Percentiles rank a stretch among this genome's conserved stretches.
Conservation (phyloP, 2,113 vertebrate genomes). For the Hemicordylus capensis region DNA sequence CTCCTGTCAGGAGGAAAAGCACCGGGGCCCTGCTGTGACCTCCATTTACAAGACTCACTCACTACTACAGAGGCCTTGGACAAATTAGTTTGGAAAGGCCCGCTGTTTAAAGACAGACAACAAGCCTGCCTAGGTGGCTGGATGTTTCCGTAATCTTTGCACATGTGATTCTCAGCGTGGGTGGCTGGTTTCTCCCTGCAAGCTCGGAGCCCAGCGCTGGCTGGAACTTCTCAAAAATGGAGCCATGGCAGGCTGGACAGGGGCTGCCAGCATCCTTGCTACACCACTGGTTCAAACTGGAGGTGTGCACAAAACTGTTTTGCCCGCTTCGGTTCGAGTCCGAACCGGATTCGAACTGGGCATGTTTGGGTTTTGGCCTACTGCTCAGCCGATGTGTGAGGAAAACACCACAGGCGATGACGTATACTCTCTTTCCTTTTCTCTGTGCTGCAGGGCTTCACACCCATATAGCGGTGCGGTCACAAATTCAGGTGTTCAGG, state of each 20-base stretch:
- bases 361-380: too few relatives aligned
- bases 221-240: too few relatives aligned
- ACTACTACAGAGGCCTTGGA: conserved; percentile 57
- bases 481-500: too few relatives aligned
- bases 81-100: conserved; percentile 65
- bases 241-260: too few relatives aligned
- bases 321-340: too few relatives aligned
- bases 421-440: background rate
- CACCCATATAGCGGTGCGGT: too few relatives aligned
- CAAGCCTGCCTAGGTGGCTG: conserved; percentile 14
- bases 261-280: too few relatives aligned
- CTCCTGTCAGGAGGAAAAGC: conserved; percentile 65
- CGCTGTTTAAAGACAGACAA: conserved; percentile 54
- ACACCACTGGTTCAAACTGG: too few relatives aligned
- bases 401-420: background rate
- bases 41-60: conserved; percentile 68
- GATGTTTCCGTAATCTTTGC: conserved; percentile 42
- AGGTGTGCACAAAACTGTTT: too few relatives aligned
- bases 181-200: too few relatives aligned
- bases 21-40: conserved; percentile 62
- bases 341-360: too few relatives aligned
- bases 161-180: conserved; percentile 38
- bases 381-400: background rate
- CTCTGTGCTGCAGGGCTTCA: background rate
- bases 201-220: too few relatives aligned